A percentile compares a stretch with the other conserved stretches of the same genome.
Conservation (phyloP, 2,113 vertebrate genomes). For the Elephas maximus region DNA sequence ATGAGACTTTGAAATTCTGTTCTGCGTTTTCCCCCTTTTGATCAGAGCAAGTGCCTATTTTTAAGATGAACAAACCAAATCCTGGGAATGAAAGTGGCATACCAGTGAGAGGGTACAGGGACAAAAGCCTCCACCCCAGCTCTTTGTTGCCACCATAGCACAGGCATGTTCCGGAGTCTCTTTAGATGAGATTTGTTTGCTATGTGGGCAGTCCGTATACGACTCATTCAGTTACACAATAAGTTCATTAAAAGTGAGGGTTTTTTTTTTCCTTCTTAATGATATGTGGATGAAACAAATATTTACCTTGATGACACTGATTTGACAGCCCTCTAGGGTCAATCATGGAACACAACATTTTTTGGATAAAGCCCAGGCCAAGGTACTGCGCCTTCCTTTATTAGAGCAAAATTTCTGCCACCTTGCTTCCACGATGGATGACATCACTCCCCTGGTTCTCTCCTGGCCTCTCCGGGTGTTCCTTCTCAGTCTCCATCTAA, state of each 20-base stretch:
- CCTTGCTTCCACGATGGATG: not conserved
- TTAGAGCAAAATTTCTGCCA: not conserved
- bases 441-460: too few relatives aligned
- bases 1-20: not conserved
- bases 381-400: not conserved
- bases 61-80: not conserved
- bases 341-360: not conserved
- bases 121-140: not conserved
- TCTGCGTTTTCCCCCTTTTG: not conserved
- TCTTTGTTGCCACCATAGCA: not conserved
- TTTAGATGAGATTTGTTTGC: not conserved
- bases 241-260: not conserved
- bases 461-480: accelerated
- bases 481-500: not conserved
- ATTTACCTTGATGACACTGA: not conserved
- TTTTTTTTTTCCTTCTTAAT: not conserved
- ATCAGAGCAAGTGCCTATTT: not conserved
- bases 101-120: not conserved
- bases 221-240: not conserved
- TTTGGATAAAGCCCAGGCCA: not conserved
- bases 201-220: not conserved
- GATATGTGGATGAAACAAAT: not conserved
- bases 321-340: not conserved
- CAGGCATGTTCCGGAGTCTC: not conserved
- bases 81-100: not conserved